Evolutionary conservation across 2,888 invertebrate species (phyloP), one percentile per base, ranked within the genome.

Genomic region (Dasypolia templi): DNA sequence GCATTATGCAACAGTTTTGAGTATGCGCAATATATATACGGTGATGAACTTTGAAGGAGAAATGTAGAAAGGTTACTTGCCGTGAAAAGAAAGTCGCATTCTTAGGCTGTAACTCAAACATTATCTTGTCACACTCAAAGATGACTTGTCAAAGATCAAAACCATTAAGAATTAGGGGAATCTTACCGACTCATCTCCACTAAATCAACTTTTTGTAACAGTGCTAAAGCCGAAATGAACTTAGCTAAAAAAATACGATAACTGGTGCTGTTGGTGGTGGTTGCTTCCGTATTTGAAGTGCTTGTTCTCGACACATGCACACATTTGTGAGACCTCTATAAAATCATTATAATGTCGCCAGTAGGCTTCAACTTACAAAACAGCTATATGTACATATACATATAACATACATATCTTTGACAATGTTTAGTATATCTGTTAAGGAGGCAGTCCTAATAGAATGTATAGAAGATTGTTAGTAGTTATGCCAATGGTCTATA

Each of bases 1-100:
- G 62, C 53, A 61, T 81, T 85, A 85, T 73, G 81, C 59, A 84
- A 81, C 46, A 62, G 65, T 22, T 55, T 61, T 71, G 53, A 67
- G 61, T 75, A 59, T 56, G 53, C 59, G 42, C 62, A 76, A 61
- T 72, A 65, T 61, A 66, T 77, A 74, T 72, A 65, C 51, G 44
- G 35, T 69, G 62, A 65, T 81, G 76, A 76, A 75, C 72, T 77
- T 67, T 46, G 32, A 67, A 59, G 51, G 55, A 55, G 44, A 82
- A 63, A 79, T 69, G 9, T 72, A 62, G 66, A 44, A 75, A 80
- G 39, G 56, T 62, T 62, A 51, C n/a, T 64, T 35, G 6, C 17
- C 11, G 17, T 22, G 9, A 53, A 53, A 58, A 62, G 55, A 76
- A 55, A 79, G 71, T 49, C 26, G 11, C n/a, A 44, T 35, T 51